Base-by-base conservation (phyloP, 1,140 invertebrate species). In the Hyphantria cunea region DNA sequence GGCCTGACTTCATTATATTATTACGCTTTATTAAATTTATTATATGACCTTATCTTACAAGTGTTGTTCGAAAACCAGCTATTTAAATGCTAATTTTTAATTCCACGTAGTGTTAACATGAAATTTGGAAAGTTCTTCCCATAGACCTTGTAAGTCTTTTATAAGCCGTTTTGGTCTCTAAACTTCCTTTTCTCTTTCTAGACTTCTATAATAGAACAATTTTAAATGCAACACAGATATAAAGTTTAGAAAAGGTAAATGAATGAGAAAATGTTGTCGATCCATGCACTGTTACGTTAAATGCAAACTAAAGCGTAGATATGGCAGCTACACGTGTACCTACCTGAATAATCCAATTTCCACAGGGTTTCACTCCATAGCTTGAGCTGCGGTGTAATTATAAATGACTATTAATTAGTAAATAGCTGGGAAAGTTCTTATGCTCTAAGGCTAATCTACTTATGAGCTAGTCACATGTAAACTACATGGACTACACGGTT, bases 261-360 rank as follows among this genome's bases (percentile, higher is more conserved):
- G 34, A 37, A 37, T 3, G 8, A 37, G 34, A 37, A 11, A 37
- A 37, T 37, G 34, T 37, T 37, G 8, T 2, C 34, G 3, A 11
- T 37, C 34, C 11, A 8, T 37, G 34, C 34, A 10, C 34, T 4
- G 11, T 11, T 11, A 39, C 34, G 39, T 52, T 55, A 55, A 55
- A 45, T 45, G 41, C 41, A 33, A 32, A 47, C 53, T 55, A 34
- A 55, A 25, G 15, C 31, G 42, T 55, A 17, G 42, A 44, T 33
- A 41, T 25, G 12, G 4, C 42, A 34, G 9, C 15, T 45, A 55
- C 13, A 31, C 25, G 42, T 45, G 31, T 53, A 41, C 13, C 14
- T 53, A 41, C 13, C 14, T 42, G 53, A 10, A 55, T 50, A 60
- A 60, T 60, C 48, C 56, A 51, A 60, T 60, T 60, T 50, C 48